phyloP scores from a whole-genome alignment of 2,113 vertebrate species.

The Crotalus viridis region DNA sequence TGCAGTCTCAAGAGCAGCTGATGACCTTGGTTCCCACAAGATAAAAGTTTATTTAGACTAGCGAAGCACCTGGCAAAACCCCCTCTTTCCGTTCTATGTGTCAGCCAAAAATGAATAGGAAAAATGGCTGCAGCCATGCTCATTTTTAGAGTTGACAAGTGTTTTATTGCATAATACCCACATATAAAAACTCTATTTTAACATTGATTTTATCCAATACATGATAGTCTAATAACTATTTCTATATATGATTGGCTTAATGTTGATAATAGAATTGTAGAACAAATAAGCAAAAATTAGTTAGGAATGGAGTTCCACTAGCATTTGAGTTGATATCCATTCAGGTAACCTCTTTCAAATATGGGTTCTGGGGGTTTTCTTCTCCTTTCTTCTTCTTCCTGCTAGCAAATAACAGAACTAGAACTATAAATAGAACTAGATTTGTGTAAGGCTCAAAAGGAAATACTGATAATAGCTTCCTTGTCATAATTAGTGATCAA shows the following conservation, averaged over 20 bases:
- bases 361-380: neutral
- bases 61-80: no score
- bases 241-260: conserved; percentile 39
- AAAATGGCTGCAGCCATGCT: no score
- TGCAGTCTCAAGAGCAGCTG: no score
- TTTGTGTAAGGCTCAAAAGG: neutral
- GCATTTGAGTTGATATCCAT: neutral
- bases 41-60: no score
- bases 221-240: conserved; percentile 1
- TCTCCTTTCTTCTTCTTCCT: neutral
- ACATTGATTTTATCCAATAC: conserved; percentile 23
- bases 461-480: neutral
- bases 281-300: neutral
- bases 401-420: neutral
- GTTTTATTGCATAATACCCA: no score
- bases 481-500: neutral
- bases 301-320: neutral
- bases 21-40: no score
- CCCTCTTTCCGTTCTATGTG: no score
- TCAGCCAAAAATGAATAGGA: no score
- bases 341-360: neutral
- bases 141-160: no score
- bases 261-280: conserved; percentile 4
- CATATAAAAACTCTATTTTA: neutral
- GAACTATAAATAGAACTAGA: neutral